phyloP scores from a whole-genome alignment of 2,113 vertebrate genomes.

The Grammomys surdaster region DNA sequence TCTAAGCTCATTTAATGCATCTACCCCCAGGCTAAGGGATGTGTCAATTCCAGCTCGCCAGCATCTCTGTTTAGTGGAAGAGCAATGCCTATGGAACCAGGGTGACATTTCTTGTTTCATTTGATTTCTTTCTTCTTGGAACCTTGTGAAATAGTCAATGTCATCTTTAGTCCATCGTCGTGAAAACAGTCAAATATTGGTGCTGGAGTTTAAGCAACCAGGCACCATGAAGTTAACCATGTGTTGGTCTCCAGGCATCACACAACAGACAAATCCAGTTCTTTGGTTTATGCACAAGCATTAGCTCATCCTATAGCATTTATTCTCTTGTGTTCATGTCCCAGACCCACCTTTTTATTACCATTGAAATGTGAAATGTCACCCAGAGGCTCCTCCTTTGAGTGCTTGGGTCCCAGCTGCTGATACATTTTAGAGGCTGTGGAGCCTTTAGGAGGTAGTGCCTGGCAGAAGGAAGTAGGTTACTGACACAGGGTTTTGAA shows the following conservation, averaged over 20 bases:
- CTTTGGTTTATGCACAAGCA: not conserved
- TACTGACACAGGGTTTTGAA: too few relatives aligned
- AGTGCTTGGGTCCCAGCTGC: not conserved
- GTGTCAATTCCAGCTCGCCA: not conserved
- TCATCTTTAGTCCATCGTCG: not conserved
- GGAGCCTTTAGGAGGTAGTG: not conserved
- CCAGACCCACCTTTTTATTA: too few relatives aligned
- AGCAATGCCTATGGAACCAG: not conserved
- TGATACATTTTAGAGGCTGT: not conserved
- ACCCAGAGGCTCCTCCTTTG: not conserved
- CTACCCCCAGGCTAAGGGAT: not conserved
- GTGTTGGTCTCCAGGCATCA: too few relatives aligned
- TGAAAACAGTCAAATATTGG: not conserved
- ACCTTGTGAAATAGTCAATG: not conserved
- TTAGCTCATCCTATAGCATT: not conserved
- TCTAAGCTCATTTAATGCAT: not conserved
- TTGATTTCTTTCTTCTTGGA: not conserved
- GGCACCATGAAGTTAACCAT: not conserved
- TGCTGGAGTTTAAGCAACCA: fast-evolving
- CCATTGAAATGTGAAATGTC: not conserved
- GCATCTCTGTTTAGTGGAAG: not conserved
- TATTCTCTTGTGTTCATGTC: not conserved
- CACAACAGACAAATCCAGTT: not conserved
- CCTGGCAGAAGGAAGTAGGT: not conserved
- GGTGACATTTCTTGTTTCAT: not conserved